Base-by-base conservation (phyloP, 2,113 vertebrate genomes). In the Drymodes brunneopygia region DNA sequence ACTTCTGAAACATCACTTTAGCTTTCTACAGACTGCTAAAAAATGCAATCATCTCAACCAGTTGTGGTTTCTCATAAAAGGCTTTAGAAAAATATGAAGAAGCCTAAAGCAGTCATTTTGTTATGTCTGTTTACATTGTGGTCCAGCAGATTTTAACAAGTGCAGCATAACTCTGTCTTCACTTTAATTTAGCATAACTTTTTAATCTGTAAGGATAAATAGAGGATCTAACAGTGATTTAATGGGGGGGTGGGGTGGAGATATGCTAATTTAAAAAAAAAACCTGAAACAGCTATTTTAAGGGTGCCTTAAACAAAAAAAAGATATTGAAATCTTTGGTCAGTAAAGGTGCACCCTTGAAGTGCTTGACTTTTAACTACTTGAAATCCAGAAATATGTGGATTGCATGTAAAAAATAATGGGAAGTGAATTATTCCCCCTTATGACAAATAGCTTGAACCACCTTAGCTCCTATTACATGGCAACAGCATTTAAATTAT, bases 201-300 rank as follows among this genome's bases (percentile, higher is more conserved):
- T 69, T 69, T 35, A 58, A 73, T 74, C 18, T 78, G 29, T 67
- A 75, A 85, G n/a, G 14, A 77, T 58, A 81, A 86, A 74, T 9
- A 44, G 56, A 61, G 62, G 66, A 28, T 38, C 77, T 80, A 72
- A 38, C 10, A 57, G n/a, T 78, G 11, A 66, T 51, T 16, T 82
- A 60, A 65, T 0, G 0, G 17, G 1, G 17, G 1, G 38, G 1
- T 24, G 17, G 4, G 6, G 17, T n/a, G 29, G 12, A 61, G 31
- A 33, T 0, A 10, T 6, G 36, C 12, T 44, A 44, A 18, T 60
- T 65, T 35, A 3, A 8, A 25, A 50, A 50, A 2, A 45, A 74
- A 64, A 4, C 0, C 15, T 38, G 13, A 73, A 88, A 61, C 4
- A 57, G 7, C 2, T 12, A 80, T 73, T 92, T 65, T 33, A 77